Conservation (phyloP, 2,888 invertebrate species). For the Mamestra brassicae region DNA sequence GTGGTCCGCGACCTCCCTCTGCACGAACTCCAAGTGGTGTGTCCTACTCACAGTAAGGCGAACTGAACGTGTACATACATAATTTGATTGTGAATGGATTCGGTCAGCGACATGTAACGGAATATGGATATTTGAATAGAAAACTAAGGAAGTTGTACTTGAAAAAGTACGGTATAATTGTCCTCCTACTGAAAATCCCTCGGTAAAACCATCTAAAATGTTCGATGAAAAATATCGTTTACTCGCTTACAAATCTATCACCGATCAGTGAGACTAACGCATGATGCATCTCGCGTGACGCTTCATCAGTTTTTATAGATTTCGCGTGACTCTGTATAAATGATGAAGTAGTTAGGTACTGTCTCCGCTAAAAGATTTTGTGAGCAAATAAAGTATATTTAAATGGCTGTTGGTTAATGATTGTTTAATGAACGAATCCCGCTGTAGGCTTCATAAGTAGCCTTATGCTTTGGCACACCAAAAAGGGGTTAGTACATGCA, state of each 20-base stretch:
- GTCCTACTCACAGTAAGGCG: slow-evolving; percentile 84
- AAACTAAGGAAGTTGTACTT: slow-evolving; percentile 30
- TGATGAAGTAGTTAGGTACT: slow-evolving; percentile 17
- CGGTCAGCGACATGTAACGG: slow-evolving; percentile 65
- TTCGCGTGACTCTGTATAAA: slow-evolving; percentile 16
- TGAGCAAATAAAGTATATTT: slow-evolving; percentile 43
- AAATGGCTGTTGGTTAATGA: slow-evolving; percentile 22
- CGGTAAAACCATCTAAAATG: slow-evolving; percentile 3
- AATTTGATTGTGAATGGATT: slow-evolving; percentile 61
- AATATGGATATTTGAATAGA: slow-evolving; percentile 60
- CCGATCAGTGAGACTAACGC: slow-evolving; percentile 14
- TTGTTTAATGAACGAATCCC: slow-evolving; percentile 25
- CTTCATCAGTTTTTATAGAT: slow-evolving; percentile 12
- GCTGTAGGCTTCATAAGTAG: slow-evolving; percentile 32
- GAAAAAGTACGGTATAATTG: slow-evolving; percentile 12
- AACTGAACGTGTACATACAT: slow-evolving; percentile 74
- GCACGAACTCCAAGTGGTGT: slow-evolving; percentile 94
- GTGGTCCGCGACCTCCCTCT: slow-evolving; percentile 96
- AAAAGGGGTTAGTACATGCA: slow-evolving; percentile 17
- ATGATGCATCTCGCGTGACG: slow-evolving; percentile 1
- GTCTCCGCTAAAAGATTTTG: slow-evolving; percentile 10
- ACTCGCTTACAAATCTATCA: slow-evolving; percentile 45
- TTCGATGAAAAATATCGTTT: slow-evolving; percentile 38
- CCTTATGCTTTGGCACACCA: slow-evolving; percentile 29
- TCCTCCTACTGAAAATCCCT: slow-evolving; percentile 10